Conservation (phyloP, 2,113 vertebrate genomes). For the Leptosomus discolor region DNA sequence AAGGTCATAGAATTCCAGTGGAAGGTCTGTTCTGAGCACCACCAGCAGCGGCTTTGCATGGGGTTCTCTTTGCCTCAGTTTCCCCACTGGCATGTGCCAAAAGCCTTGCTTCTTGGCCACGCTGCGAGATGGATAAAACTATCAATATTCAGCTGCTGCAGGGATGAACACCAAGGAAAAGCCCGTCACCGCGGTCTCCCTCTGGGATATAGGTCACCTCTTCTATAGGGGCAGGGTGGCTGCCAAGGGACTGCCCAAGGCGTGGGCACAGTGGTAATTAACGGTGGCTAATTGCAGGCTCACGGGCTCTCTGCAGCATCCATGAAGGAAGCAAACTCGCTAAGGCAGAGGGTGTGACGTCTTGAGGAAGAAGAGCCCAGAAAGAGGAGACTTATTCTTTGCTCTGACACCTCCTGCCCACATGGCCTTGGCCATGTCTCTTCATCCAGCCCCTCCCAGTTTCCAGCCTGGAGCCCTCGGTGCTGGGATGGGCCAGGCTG, state of each 20-base stretch:
- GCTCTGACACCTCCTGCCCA: background rate
- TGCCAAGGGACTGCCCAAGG: background rate
- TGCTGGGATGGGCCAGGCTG: background rate
- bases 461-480: background rate
- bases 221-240: rapidly evolving
- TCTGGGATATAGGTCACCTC: rapidly evolving
- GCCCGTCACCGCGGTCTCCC: rapidly evolving
- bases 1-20: no score
- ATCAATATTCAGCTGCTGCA: no score
- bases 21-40: background rate
- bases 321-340: background rate
- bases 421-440: background rate
- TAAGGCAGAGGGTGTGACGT: background rate
- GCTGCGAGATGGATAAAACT: background rate
- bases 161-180: background rate
- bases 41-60: rapidly evolving
- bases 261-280: background rate
- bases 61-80: background rate
- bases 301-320: background rate
- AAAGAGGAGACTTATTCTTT: background rate
- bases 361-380: background rate
- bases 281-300: background rate
- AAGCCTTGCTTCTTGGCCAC: rapidly evolving
- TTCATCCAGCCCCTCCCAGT: background rate
- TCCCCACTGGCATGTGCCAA: rapidly evolving